Evolutionary conservation across 2,797 vertebrate species (phyloP).

Genomic region (Pelobates cultripes): DNA sequence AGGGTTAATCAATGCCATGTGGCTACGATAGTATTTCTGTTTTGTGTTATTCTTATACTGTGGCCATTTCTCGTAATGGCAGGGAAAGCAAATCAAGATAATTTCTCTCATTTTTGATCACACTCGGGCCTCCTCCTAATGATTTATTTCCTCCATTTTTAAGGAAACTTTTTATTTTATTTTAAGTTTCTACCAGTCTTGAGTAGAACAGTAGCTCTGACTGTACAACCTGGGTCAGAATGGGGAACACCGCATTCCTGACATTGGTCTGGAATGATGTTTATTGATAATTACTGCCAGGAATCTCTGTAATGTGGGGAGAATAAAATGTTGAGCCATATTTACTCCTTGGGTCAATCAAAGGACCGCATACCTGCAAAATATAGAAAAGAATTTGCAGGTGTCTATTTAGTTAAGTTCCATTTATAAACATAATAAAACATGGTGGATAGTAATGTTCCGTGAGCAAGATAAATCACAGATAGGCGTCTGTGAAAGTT

Average conservation of each 20-base stretch:
- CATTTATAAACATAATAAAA: slow-evolving; percentile 27
- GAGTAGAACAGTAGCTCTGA: background rate
- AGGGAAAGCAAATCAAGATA: too few relatives aligned
- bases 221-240: background rate
- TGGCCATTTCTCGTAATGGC: too few relatives aligned
- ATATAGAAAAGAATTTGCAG: slow-evolving; percentile 15
- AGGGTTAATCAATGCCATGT: too few relatives aligned
- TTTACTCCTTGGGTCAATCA: slow-evolving; percentile 36
- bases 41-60: too few relatives aligned
- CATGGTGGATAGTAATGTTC: background rate
- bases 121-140: background rate
- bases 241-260: slow-evolving; percentile 3
- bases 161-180: background rate
- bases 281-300: slow-evolving; percentile 30
- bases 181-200: background rate
- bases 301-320: slow-evolving; percentile 45
- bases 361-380: slow-evolving; percentile 13
- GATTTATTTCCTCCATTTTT: background rate
- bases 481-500: background rate
- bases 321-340: slow-evolving; percentile 7
- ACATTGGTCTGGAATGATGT: slow-evolving; percentile 7
- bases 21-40: too few relatives aligned
- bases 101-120: background rate
- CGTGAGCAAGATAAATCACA: slow-evolving; percentile 19
- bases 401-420: background rate